These are phyloP conservation scores for Pissodes strobi DNA, from an alignment of 1,140 invertebrate species.

Conservation along the genomic window DNA sequence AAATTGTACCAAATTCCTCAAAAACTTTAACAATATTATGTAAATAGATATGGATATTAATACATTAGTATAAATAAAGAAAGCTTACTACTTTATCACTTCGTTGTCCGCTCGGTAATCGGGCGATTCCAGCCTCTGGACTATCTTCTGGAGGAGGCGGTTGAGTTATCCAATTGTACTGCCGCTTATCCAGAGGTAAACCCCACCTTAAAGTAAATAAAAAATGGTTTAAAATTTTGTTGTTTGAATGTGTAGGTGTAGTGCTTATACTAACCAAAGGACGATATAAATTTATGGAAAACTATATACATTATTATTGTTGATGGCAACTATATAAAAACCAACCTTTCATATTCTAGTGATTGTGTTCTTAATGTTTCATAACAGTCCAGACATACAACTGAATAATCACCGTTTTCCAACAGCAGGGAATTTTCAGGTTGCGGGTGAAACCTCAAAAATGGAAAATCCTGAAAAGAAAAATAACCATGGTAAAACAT, in stretches of 20 bases:
- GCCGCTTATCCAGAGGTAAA: slow-evolving; percentile 81
- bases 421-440: slow-evolving; percentile 81
- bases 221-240: not conserved
- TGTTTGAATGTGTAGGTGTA: too few species aligned
- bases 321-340: too few species aligned
- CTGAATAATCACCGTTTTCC: slow-evolving; percentile 88
- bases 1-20: too few species aligned
- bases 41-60: too few species aligned
- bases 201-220: slow-evolving; percentile 63
- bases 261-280: too few species aligned
- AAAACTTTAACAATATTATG: too few species aligned
- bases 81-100: slow-evolving; percentile 77
- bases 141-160: slow-evolving; percentile 86
- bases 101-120: slow-evolving; percentile 78
- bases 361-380: slow-evolving; percentile 82
- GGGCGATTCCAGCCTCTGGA: slow-evolving; percentile 77
- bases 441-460: slow-evolving; percentile 78
- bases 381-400: slow-evolving; percentile 91
- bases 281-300: too few species aligned
- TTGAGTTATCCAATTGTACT: slow-evolving; percentile 91
- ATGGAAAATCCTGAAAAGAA: slow-evolving; percentile 71
- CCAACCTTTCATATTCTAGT: slow-evolving; percentile 77
- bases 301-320: too few species aligned
- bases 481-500: not conserved
- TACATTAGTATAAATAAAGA: too few species aligned